These are phyloP conservation scores for Propsilocerus akamusi DNA, from an alignment of 1,140 invertebrate species.

Conservation along the genomic window DNA sequence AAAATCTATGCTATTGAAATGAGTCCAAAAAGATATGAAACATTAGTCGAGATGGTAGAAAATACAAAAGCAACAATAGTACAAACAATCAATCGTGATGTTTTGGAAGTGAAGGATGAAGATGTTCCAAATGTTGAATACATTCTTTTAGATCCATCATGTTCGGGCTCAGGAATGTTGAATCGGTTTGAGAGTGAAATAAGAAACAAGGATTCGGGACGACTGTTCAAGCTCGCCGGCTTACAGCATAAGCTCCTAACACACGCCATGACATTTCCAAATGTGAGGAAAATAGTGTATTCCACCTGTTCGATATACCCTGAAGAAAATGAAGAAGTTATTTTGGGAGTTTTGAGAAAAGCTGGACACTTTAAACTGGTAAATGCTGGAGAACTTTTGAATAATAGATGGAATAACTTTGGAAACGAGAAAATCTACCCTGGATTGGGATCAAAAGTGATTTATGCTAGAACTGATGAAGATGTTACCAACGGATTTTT, in stretches of 20 bases:
- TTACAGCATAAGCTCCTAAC: constrained; percentile 73
- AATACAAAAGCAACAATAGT: constrained; percentile 44
- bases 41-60: constrained; percentile 39
- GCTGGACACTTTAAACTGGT: constrained; percentile 40
- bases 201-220: constrained; percentile 19
- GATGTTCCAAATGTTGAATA: constrained; percentile 61
- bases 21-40: constrained; percentile 41
- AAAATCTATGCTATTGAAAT: constrained; percentile 71
- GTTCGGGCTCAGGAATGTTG: constrained; percentile 76
- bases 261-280: constrained; percentile 72
- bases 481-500: constrained; percentile 80
- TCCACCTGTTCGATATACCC: constrained; percentile 83
- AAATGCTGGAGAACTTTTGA: constrained; percentile 33
- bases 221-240: constrained; percentile 49
- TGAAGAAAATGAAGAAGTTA: constrained; percentile 71
- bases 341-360: constrained; percentile 30
- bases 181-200: constrained; percentile 28
- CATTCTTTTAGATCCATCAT: constrained; percentile 88
- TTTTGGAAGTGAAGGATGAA: constrained; percentile 32
- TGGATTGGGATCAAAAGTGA: constrained; percentile 45
- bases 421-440: constrained; percentile 37
- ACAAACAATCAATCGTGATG: constrained; percentile 46
- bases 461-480: constrained; percentile 50
- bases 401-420: constrained; percentile 44
- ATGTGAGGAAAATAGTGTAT: constrained; percentile 72